Conservation (phyloP, 2,888 invertebrate species). For the Fabriciana adippe region DNA sequence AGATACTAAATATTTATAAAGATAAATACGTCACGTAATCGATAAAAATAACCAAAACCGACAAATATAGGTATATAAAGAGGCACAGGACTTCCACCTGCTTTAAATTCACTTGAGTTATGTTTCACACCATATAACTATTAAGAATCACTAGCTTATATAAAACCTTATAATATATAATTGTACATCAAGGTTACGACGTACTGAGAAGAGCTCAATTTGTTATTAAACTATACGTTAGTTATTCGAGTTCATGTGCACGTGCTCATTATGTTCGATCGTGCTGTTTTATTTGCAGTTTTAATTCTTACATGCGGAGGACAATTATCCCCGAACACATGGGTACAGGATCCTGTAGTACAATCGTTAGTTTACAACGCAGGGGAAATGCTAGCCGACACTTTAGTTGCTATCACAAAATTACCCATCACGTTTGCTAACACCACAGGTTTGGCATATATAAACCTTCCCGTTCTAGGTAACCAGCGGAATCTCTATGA, state of each 20-base stretch:
- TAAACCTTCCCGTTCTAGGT: conserved; percentile 43
- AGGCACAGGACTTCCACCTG: background rate
- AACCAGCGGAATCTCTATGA: conserved; percentile 47
- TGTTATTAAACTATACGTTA: conserved; percentile 4
- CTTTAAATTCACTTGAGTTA: conserved; percentile 10
- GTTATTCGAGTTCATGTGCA: conserved; percentile 2
- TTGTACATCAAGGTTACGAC: conserved; percentile 14
- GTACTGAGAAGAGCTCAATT: conserved; percentile 19
- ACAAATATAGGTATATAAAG: too few relatives aligned
- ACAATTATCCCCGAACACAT: conserved; percentile 7
- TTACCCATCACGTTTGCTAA: conserved; percentile 48
- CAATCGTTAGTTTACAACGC: conserved; percentile 14
- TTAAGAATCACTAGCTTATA: conserved; percentile 6
- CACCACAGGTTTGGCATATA: conserved; percentile 38
- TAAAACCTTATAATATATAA: conserved; percentile 8
- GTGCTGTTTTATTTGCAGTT: conserved; percentile 13
- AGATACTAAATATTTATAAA: background rate
- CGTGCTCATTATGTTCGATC: conserved; percentile 4
- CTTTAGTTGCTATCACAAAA: conserved; percentile 36
- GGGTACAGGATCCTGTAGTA: conserved; percentile 22
- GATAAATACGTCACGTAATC: too few relatives aligned
- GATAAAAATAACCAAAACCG: too few relatives aligned
- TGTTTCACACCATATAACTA: conserved; percentile 1
- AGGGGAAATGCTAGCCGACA: conserved; percentile 43
- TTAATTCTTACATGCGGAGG: conserved; percentile 7